Evolutionary conservation across 2,113 vertebrate species (phyloP).

Genomic region (Casuarius casuarius): DNA sequence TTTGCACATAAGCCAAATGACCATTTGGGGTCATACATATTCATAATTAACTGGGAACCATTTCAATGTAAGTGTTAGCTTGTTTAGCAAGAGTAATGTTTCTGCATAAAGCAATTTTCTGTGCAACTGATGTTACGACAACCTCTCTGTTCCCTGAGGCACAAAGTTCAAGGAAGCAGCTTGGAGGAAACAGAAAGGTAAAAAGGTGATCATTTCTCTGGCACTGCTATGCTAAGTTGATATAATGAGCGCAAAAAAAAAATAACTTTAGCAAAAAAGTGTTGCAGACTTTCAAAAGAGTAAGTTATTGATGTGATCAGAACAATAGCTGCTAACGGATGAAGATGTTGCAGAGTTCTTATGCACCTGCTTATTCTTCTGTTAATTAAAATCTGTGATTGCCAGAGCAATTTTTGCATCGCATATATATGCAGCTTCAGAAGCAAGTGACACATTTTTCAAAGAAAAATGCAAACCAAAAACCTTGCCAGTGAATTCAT

Average conservation of each 20-base stretch:
- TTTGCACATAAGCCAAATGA: conserved; percentile 41
- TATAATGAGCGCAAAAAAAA: conserved; percentile 59
- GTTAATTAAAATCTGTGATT: conserved; percentile 58
- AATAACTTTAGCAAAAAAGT: conserved; percentile 42
- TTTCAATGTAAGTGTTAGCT: conserved; percentile 53
- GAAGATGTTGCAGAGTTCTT: conserved; percentile 30
- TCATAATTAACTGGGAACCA: conserved; percentile 55
- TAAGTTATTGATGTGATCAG: conserved; percentile 49
- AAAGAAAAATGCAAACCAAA: neutral
- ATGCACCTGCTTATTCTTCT: conserved; percentile 53
- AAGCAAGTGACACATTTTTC: conserved; percentile 8
- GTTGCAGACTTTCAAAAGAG: conserved; percentile 58
- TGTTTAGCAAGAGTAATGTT: conserved; percentile 44
- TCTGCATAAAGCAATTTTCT: conserved; percentile 54
- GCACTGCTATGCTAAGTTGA: conserved; percentile 38
- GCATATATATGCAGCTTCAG: conserved; percentile 1
- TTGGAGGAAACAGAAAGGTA: conserved; percentile 39
- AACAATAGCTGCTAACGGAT: conserved; percentile 59
- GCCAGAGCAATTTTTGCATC: conserved; percentile 28
- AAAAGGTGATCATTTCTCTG: conserved; percentile 53
- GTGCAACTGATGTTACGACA: conserved; percentile 43
- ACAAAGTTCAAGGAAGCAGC: conserved; percentile 40
- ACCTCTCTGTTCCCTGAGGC: conserved; percentile 3
- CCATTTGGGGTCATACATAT: conserved; percentile 52
- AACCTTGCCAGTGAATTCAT: neutral